Conservation (phyloP, 2,888 invertebrate species). For the Nephrocerus scutellatus region DNA sequence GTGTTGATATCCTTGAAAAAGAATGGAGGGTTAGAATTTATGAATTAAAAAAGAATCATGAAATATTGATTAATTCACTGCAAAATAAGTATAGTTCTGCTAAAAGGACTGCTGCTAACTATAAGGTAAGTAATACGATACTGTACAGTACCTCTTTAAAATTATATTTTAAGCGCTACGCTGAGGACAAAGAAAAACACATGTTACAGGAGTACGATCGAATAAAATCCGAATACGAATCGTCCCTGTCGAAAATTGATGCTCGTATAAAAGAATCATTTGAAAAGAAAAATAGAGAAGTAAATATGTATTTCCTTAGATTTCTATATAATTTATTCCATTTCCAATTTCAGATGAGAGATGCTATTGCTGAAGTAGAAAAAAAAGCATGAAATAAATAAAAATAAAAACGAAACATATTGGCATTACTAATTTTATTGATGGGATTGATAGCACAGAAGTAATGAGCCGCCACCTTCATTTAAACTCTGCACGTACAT, state of each 20-base stretch:
- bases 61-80: constrained; percentile 49
- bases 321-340: background rate
- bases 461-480: too few relatives aligned
- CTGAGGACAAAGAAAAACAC: constrained; percentile 58
- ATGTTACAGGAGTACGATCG: constrained; percentile 57
- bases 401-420: background rate
- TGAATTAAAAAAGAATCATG: constrained; percentile 48
- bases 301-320: constrained; percentile 7
- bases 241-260: constrained; percentile 36
- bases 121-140: constrained; percentile 45
- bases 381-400: constrained; percentile 11
- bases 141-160: background rate
- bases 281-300: constrained; percentile 33
- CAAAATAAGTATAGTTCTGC: constrained; percentile 58
- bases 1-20: constrained; percentile 48
- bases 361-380: constrained; percentile 16
- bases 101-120: constrained; percentile 57
- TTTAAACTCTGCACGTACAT: too few relatives aligned
- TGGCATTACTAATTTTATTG: too few relatives aligned
- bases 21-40: constrained; percentile 50
- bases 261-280: constrained; percentile 33
- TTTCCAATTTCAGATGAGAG: constrained; percentile 20
- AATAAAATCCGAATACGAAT: constrained; percentile 55
- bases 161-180: constrained; percentile 51
- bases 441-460: too few relatives aligned